Conservation (phyloP, 2,888 invertebrate genomes). For the Harmothoe impar region DNA sequence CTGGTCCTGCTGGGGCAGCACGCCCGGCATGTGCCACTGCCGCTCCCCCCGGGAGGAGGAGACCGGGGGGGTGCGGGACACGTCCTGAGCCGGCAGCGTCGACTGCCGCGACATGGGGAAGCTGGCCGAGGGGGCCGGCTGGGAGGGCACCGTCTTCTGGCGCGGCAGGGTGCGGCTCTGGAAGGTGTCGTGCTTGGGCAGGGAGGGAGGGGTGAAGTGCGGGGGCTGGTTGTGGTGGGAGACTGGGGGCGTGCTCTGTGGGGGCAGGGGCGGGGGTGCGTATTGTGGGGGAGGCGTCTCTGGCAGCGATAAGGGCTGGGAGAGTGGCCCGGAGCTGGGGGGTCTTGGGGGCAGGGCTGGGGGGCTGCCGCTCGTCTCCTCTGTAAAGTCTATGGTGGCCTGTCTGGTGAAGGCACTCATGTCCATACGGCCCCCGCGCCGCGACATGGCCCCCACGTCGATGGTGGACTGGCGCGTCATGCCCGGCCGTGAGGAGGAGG, state of each 20-base stretch:
- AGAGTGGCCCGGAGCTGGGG: conserved; percentile 32
- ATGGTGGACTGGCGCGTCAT: conserved; percentile 40
- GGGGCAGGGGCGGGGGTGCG: conserved; percentile 1
- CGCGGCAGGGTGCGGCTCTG: conserved; percentile 48
- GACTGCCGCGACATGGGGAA: conserved; percentile 15
- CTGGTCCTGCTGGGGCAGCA: conserved; percentile 45
- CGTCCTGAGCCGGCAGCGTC: background rate
- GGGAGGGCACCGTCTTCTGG: conserved; percentile 18
- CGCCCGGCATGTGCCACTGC: background rate
- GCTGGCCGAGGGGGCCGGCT: background rate
- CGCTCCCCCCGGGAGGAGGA: background rate
- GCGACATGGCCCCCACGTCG: conserved; percentile 47
- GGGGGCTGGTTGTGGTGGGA: background rate
- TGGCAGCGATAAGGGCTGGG: conserved; percentile 35
- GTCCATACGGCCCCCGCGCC: background rate
- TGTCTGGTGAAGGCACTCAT: conserved; percentile 40
- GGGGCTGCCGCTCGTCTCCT: conserved; percentile 30
- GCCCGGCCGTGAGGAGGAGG: conserved; percentile 7
- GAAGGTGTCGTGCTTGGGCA: conserved; percentile 56
- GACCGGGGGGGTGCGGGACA: background rate
- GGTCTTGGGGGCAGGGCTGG: conserved; percentile 49
- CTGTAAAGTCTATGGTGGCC: conserved; percentile 49
- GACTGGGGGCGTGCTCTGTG: conserved; percentile 26
- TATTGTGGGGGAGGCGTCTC: conserved; percentile 48
- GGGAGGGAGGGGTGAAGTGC: conserved; percentile 39